A percentile compares a stretch with the other conserved stretches of the same genome.
Conservation (phyloP, 2,888 invertebrate genomes). For the Cheilosia vulpina region DNA sequence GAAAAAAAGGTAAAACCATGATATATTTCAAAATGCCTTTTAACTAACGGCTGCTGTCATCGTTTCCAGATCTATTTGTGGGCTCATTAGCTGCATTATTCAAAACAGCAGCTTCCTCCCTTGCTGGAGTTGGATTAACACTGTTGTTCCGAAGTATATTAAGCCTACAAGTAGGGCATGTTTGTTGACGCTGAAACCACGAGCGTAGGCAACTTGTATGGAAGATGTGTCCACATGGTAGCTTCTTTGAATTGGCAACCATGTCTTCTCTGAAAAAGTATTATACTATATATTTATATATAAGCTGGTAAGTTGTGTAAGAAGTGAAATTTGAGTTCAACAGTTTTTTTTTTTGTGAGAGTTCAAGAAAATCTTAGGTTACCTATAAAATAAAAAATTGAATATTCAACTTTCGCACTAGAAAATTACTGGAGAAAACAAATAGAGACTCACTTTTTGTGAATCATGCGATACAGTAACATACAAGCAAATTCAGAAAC, state of each 20-base stretch:
- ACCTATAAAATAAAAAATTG: too few relatives aligned
- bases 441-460: too few relatives aligned
- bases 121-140: slow-evolving; percentile 78
- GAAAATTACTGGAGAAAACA: too few relatives aligned
- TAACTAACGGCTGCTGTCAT: slow-evolving; percentile 30
- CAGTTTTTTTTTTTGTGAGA: too few relatives aligned
- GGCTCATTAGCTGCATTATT: slow-evolving; percentile 76
- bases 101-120: slow-evolving; percentile 66
- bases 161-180: slow-evolving; percentile 98
- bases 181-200: slow-evolving; percentile 99
- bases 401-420: too few relatives aligned
- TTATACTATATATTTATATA: too few relatives aligned
- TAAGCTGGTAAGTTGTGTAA: too few relatives aligned
- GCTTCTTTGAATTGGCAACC: slow-evolving; percentile 93
- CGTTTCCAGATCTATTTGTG: slow-evolving; percentile 67
- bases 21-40: background rate
- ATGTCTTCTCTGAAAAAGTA: slow-evolving; percentile 86
- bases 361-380: too few relatives aligned
- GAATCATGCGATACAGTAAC: too few relatives aligned
- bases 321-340: too few relatives aligned
- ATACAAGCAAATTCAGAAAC: too few relatives aligned
- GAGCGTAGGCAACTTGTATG: slow-evolving; percentile 98
- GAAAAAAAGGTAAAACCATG: background rate
- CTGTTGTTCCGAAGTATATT: slow-evolving; percentile 88
- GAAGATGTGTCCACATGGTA: slow-evolving; percentile 99